Conservation (phyloP, 2,797 vertebrate genomes). For the Anabacerthia variegaticeps region DNA sequence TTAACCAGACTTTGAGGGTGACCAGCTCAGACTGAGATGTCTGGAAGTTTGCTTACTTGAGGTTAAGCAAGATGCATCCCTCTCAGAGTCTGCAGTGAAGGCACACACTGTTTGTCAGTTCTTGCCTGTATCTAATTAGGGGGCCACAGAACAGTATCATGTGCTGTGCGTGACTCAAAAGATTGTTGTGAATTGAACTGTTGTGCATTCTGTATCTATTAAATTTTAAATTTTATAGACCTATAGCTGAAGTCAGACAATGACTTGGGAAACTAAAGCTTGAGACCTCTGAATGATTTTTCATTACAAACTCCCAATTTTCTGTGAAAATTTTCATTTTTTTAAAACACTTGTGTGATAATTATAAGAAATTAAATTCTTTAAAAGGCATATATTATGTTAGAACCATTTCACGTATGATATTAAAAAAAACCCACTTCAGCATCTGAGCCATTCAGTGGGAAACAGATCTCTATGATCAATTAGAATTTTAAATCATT, state of each 20-base stretch:
- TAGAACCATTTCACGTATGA: not conserved
- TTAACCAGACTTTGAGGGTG: not conserved
- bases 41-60: not conserved
- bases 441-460: not conserved
- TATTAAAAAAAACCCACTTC: not conserved
- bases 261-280: not conserved
- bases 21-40: not conserved
- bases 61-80: not conserved
- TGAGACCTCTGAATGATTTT: not conserved
- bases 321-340: not conserved
- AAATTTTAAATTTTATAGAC: not conserved
- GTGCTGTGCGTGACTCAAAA: not conserved
- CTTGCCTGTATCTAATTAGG: not conserved
- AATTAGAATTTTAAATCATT: not conserved
- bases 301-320: not conserved
- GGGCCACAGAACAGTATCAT: not conserved
- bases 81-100: not conserved
- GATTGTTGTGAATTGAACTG: not conserved
- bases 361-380: not conserved
- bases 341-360: not conserved
- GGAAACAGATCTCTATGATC: not conserved
- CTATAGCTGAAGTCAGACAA: not conserved
- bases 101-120: not conserved
- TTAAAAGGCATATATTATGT: not conserved
- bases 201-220: not conserved